Evolutionary conservation across 1,140 invertebrate genomes (phyloP).

Genomic region (Cotesia vestalis): DNA sequence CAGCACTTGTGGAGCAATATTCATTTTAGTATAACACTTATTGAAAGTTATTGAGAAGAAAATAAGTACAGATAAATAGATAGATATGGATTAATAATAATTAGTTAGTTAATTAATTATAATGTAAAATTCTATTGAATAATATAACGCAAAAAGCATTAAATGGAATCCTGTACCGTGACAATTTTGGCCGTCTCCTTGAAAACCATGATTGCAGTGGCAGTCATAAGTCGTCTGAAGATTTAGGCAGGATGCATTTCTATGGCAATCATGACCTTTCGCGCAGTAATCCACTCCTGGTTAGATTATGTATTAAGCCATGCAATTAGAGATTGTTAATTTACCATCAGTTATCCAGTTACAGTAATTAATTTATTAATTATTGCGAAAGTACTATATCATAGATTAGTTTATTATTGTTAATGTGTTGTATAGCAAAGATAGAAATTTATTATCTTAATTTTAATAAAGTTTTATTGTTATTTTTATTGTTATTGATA

Average conservation of each 20-base stretch:
- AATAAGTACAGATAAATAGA: too few species aligned
- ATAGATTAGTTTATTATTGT: too few species aligned
- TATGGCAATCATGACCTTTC: conserved; percentile 83
- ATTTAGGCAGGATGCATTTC: conserved; percentile 85
- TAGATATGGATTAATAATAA: too few species aligned
- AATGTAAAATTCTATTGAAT: too few species aligned
- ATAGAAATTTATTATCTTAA: conserved; percentile 1
- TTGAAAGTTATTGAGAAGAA: too few species aligned
- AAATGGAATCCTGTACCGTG: conserved; percentile 67
- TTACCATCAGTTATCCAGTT: background rate
- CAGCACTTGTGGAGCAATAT: too few species aligned
- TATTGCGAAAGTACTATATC: background rate
- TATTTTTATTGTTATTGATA: background rate
- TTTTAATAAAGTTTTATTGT: background rate
- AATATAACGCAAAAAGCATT: background rate
- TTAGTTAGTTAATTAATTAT: too few species aligned
- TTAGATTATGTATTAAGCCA: conserved; percentile 56
- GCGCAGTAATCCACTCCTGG: conserved; percentile 89
- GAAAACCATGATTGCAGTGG: conserved; percentile 83
- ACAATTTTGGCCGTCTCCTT: conserved; percentile 81
- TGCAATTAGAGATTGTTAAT: conserved; percentile 34
- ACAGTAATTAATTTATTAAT: conserved; percentile 19
- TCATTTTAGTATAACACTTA: too few species aligned
- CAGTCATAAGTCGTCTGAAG: conserved; percentile 85
- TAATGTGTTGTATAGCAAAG: background rate